phyloP scores from a whole-genome alignment of 2,113 vertebrate species.

The Vombatus ursinus region DNA sequence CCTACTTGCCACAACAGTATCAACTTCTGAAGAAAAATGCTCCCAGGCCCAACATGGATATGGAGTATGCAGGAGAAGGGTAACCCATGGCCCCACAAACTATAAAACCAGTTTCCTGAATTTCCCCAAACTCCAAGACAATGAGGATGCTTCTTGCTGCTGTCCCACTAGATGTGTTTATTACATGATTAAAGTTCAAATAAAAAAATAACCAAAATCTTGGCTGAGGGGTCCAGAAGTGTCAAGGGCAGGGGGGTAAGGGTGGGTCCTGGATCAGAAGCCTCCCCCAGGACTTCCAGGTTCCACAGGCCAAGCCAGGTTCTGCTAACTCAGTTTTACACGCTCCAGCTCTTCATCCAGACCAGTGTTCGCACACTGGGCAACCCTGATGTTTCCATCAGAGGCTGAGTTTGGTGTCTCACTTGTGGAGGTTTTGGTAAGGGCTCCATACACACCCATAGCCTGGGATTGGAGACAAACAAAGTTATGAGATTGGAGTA shows the following conservation, averaged over 20 bases:
- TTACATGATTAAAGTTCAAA: constrained; percentile 82
- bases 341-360: constrained; percentile 67
- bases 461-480: constrained; percentile 72
- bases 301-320: constrained; percentile 29
- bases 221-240: background rate
- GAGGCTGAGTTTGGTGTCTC: constrained; percentile 41
- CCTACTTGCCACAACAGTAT: background rate
- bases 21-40: constrained; percentile 40
- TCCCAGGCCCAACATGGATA: background rate
- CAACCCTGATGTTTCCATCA: constrained; percentile 48
- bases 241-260: constrained; percentile 13
- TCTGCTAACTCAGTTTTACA: constrained; percentile 68
- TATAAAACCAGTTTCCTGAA: constrained; percentile 13
- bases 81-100: constrained; percentile 6
- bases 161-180: constrained; percentile 76
- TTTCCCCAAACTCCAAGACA: constrained; percentile 62
- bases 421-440: constrained; percentile 77
- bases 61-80: background rate
- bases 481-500: background rate
- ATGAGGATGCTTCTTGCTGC: constrained; percentile 52
- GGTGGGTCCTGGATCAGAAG: constrained; percentile 9
- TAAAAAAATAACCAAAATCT: constrained; percentile 80
- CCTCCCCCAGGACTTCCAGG: constrained; percentile 28
- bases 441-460: constrained; percentile 83
- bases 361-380: constrained; percentile 34